Percentiles rank a stretch among this genome's conserved stretches.
Conservation (phyloP, 2,888 invertebrate species). For the Mechanitis messenoides region DNA sequence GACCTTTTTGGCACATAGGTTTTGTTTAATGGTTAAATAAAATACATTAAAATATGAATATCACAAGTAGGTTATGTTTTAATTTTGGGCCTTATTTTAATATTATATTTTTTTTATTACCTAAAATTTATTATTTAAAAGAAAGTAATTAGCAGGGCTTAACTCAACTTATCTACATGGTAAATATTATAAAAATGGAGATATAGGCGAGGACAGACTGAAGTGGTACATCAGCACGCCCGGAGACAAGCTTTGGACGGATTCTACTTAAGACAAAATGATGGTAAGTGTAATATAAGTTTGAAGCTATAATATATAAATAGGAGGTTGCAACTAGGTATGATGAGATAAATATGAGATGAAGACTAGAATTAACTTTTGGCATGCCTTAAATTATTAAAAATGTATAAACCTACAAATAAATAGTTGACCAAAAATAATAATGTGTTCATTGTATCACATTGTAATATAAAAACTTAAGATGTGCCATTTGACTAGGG, state of each 20-base stretch:
- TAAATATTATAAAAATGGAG: neutral
- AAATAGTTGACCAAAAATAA: neutral
- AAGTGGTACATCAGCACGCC: slow-evolving; percentile 22
- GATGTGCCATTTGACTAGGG: slow-evolving; percentile 32
- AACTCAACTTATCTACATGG: slow-evolving; percentile 3
- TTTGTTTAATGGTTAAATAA: slow-evolving; percentile 19
- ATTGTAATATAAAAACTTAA: neutral
- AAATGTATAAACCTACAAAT: neutral
- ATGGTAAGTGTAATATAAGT: slow-evolving; percentile 25
- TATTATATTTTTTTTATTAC: slow-evolving; percentile 17
- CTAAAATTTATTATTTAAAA: neutral
- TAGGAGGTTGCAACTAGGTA: slow-evolving; percentile 16
- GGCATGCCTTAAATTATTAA: slow-evolving; percentile 6
- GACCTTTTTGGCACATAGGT: slow-evolving; percentile 11
- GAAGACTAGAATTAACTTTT: slow-evolving; percentile 13
- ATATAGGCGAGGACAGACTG: slow-evolving; percentile 19
- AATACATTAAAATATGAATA: slow-evolving; percentile 11
- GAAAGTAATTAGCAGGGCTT: slow-evolving; percentile 2
- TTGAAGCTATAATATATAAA: slow-evolving; percentile 15
- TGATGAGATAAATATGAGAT: slow-evolving; percentile 5
- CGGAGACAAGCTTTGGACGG: slow-evolving; percentile 54
- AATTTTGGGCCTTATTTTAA: slow-evolving; percentile 10
- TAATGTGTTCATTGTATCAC: neutral
- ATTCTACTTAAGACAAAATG: slow-evolving; percentile 47
- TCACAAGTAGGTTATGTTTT: slow-evolving; percentile 15